Evolutionary conservation across 1,140 invertebrate species (phyloP).

Genomic region (Eupristina koningsbergeri): DNA sequence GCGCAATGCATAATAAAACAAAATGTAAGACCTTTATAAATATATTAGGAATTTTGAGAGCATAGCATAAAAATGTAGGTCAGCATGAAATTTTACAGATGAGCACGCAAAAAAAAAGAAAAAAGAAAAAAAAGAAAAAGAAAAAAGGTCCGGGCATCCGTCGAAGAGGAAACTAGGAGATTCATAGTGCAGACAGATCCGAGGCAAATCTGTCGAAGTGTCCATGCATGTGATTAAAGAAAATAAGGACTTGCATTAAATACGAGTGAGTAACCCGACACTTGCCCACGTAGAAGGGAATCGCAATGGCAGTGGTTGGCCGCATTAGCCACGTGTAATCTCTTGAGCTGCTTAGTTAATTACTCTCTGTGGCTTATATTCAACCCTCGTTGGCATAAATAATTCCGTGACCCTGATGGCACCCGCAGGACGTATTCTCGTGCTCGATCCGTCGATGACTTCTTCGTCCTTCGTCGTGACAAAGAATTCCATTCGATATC

Average conservation of each 20-base stretch:
- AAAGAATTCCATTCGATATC: neutral
- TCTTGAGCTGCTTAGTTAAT: constrained; percentile 62
- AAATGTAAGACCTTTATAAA: too few species aligned
- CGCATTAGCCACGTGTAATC: constrained; percentile 50
- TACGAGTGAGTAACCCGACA: neutral
- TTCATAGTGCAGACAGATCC: neutral
- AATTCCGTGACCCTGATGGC: constrained; percentile 57
- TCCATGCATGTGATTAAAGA: constrained; percentile 1
- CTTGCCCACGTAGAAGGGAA: neutral
- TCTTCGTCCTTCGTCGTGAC: neutral
- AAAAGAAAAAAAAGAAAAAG: too few species aligned
- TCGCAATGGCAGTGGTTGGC: neutral
- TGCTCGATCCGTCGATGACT: neutral
- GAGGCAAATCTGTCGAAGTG: neutral
- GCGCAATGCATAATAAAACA: too few species aligned
- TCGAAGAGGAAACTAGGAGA: neutral
- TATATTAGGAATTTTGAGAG: too few species aligned
- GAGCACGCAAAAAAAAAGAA: too few species aligned
- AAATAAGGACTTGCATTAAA: constrained; percentile 11
- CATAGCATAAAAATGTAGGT: too few species aligned
- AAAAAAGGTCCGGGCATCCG: too few species aligned
- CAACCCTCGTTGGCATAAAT: constrained; percentile 55
- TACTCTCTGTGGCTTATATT: constrained; percentile 46
- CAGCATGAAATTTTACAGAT: too few species aligned
- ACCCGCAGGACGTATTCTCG: neutral